Percentiles rank a stretch among this genome's conserved stretches.
Conservation (phyloP, 2,113 vertebrate species). For the Peromyscus californicus region DNA sequence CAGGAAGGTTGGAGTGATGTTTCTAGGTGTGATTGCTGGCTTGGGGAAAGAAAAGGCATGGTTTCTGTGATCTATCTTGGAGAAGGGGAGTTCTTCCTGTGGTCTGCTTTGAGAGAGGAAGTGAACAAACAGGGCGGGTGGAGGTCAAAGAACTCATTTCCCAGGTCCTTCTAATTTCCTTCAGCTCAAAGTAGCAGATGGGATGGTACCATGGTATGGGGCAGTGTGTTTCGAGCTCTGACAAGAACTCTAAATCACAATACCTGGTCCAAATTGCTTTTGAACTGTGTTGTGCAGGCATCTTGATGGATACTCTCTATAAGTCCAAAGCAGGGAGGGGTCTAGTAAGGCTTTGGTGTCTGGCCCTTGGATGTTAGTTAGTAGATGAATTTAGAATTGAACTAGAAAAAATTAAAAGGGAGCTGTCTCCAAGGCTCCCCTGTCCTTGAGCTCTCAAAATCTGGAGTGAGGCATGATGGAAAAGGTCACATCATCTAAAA, state of each 20-base stretch:
- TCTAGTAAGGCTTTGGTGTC: neutral
- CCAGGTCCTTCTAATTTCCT: neutral
- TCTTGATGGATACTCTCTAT: neutral
- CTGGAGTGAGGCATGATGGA: neutral
- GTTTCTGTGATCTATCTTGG: neutral
- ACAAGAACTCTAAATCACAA: neutral
- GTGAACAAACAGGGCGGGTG: neutral
- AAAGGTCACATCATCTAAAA: neutral
- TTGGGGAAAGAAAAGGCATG: neutral
- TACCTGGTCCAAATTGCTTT: neutral
- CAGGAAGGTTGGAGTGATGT: neutral
- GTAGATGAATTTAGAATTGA: slow-evolving; percentile 13
- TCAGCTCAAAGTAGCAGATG: neutral
- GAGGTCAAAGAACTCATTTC: neutral
- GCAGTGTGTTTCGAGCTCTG: neutral
- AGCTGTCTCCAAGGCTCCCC: neutral
- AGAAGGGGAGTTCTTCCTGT: neutral
- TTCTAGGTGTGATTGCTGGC: neutral
- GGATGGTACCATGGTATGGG: neutral
- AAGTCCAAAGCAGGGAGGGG: neutral
- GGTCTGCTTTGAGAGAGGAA: neutral
- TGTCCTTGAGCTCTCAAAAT: neutral
- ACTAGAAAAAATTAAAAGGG: neutral
- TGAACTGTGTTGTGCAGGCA: neutral
- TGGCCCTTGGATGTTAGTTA: neutral